Evolutionary conservation across 2,888 invertebrate species (phyloP).

Genomic region (Sthenelais limicola): DNA sequence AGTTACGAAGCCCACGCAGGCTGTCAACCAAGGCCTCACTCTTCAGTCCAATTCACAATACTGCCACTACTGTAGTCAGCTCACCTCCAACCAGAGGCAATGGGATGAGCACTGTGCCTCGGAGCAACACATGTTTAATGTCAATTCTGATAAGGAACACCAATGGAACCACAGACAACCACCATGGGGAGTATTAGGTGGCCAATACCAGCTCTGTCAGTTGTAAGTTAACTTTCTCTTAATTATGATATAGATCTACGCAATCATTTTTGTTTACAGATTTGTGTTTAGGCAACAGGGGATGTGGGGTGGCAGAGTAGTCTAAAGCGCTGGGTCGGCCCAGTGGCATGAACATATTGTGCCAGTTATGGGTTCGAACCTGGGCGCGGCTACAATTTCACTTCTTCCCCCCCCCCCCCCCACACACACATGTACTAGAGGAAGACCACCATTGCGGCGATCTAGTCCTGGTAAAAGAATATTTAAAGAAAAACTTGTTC

Average conservation of each 20-base stretch:
- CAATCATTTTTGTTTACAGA: too few relatives aligned
- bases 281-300: too few relatives aligned
- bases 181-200: conserved; percentile 61
- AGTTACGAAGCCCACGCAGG: not conserved
- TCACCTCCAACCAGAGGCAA: conserved; percentile 64
- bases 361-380: too few relatives aligned
- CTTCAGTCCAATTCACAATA: conserved; percentile 56
- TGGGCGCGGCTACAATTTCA: too few relatives aligned
- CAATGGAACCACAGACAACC: conserved; percentile 71
- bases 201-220: conserved; percentile 59
- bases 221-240: conserved; percentile 53
- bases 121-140: conserved; percentile 64
- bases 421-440: too few relatives aligned
- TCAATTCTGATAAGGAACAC: conserved; percentile 67
- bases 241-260: not conserved
- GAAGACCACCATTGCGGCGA: too few relatives aligned
- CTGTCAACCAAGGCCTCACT: not conserved
- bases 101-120: conserved; percentile 69
- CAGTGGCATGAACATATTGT: too few relatives aligned
- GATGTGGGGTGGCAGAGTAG: too few relatives aligned
- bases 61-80: conserved; percentile 56
- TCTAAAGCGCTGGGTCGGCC: too few relatives aligned
- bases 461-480: too few relatives aligned
- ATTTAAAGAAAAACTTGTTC: too few relatives aligned
- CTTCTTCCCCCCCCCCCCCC: too few relatives aligned